Conservation (phyloP, 2,888 invertebrate genomes). For the Zeuzera pyrina region DNA sequence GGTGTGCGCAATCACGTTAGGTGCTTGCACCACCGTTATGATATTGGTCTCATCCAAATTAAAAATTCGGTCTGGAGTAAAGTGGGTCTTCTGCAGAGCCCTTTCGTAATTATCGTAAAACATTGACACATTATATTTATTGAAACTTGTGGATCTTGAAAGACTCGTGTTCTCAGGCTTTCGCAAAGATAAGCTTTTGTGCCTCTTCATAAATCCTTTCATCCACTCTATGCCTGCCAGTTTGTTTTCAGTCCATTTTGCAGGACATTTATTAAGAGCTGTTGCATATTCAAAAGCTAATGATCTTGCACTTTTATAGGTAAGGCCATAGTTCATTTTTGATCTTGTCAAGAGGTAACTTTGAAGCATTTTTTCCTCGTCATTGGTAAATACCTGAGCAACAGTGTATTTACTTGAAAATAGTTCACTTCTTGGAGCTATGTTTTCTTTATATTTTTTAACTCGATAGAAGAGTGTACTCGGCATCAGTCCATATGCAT, state of each 20-base stretch:
- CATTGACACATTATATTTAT: slow-evolving; percentile 8
- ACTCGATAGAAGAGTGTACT: slow-evolving; percentile 1
- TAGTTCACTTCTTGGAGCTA: slow-evolving; percentile 1
- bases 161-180: slow-evolving; percentile 16
- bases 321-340: slow-evolving; percentile 19
- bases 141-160: slow-evolving; percentile 12
- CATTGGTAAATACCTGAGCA: slow-evolving; percentile 16
- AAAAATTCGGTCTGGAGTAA: slow-evolving; percentile 2
- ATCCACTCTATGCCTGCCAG: slow-evolving; percentile 11
- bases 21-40: slow-evolving; percentile 20
- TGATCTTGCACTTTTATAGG: background rate
- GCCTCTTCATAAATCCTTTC: slow-evolving; percentile 11
- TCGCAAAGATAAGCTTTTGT: slow-evolving; percentile 4
- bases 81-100: slow-evolving; percentile 2
- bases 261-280: slow-evolving; percentile 1
- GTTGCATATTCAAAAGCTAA: slow-evolving; percentile 1
- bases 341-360: slow-evolving; percentile 16
- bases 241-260: background rate
- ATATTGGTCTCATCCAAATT: slow-evolving; percentile 23
- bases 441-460: slow-evolving; percentile 1
- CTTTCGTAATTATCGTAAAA: background rate
- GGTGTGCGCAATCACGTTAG: slow-evolving; percentile 16
- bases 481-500: background rate
- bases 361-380: slow-evolving; percentile 13
- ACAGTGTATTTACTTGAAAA: slow-evolving; percentile 11